Percentiles rank a stretch among this genome's conserved stretches.
Evolutionary conservation across 1,140 invertebrate species (phyloP).

Genomic region (Lasioglossum baleicum): DNA sequence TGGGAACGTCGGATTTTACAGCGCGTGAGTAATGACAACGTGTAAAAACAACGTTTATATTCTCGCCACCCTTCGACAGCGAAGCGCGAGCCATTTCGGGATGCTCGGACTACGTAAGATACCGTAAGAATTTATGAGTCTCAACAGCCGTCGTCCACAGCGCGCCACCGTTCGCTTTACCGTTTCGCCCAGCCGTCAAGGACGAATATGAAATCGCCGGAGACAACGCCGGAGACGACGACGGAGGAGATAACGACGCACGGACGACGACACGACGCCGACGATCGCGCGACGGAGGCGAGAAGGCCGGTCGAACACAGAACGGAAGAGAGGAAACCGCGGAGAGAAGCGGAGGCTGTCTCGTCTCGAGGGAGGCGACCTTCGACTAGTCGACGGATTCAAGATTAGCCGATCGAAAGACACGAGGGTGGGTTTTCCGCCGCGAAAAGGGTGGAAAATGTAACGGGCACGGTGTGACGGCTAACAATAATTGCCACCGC

Average conservation of each 20-base stretch:
- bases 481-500: not conserved
- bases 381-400: not conserved
- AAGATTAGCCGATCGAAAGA: not conserved
- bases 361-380: not conserved
- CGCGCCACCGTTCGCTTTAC: slow-evolving; percentile 45
- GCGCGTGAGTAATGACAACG: slow-evolving; percentile 36
- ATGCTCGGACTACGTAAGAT: slow-evolving; percentile 40
- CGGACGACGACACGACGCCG: not conserved
- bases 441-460: not conserved
- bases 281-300: not conserved
- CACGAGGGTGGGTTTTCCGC: not conserved
- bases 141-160: slow-evolving; percentile 23
- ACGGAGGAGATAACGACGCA: not conserved
- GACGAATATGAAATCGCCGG: slow-evolving; percentile 44
- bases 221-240: slow-evolving; percentile 7
- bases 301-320: not conserved
- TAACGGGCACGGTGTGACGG: not conserved
- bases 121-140: slow-evolving; percentile 61
- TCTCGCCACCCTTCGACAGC: slow-evolving; percentile 36
- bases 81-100: slow-evolving; percentile 26
- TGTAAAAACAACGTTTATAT: slow-evolving; percentile 61
- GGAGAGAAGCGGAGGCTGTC: not conserved
- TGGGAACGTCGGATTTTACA: slow-evolving; percentile 31
- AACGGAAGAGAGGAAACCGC: not conserved
- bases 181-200: slow-evolving; percentile 39